These are phyloP conservation scores for Pteromalus puparum DNA, from an alignment of 1,140 invertebrate species.

Conservation along the genomic window DNA sequence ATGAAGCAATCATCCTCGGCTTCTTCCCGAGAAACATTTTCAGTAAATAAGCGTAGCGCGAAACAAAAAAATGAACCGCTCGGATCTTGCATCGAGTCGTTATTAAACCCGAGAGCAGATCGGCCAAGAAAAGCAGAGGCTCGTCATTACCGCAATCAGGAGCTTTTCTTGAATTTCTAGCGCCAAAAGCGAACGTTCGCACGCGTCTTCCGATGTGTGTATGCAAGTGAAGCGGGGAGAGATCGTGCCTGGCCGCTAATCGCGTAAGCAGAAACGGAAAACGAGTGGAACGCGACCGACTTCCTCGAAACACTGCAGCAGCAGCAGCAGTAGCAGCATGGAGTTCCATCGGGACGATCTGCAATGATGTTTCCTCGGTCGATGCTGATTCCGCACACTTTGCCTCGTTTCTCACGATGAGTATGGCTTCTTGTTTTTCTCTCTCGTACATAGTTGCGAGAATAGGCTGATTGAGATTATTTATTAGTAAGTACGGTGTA, in stretches of 20 bases:
- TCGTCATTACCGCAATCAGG: conserved; percentile 18
- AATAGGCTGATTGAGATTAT: background rate
- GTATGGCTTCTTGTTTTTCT: background rate
- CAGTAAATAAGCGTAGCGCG: background rate
- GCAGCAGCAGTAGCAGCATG: background rate
- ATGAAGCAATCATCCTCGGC: background rate
- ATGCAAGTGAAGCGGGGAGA: conserved; percentile 35
- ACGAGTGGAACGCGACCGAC: conserved; percentile 57
- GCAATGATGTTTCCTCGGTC: background rate
- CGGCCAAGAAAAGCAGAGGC: background rate
- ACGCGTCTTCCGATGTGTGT: background rate
- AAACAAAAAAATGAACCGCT: background rate
- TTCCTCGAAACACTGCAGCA: conserved; percentile 7
- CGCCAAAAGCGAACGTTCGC: conserved; percentile 39
- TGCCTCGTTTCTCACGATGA: conserved; percentile 23
- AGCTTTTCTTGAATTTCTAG: conserved; percentile 48
- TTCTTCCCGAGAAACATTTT: conserved; percentile 3
- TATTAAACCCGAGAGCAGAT: conserved; percentile 1
- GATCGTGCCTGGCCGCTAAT: conserved; percentile 64
- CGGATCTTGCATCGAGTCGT: background rate
- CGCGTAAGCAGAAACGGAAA: conserved; percentile 73
- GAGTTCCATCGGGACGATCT: background rate
- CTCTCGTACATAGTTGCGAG: background rate
- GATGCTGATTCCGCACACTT: background rate
- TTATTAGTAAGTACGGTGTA: no score